Evolutionary conservation across 2,113 vertebrate species (phyloP), one percentile per base, ranked within the genome.

Genomic region (Lasiurus borealis): DNA sequence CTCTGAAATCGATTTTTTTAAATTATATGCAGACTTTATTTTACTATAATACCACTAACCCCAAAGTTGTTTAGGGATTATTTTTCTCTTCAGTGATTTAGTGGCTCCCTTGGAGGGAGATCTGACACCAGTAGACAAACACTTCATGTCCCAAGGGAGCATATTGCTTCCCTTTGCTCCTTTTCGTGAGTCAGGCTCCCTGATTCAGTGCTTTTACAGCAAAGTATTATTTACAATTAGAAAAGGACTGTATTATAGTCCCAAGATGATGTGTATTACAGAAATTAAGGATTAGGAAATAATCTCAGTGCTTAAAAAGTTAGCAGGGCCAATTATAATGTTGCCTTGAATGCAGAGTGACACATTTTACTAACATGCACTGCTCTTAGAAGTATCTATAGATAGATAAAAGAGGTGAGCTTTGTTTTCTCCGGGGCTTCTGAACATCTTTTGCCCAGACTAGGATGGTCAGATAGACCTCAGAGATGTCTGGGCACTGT

Each of bases 171-270:
- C 54, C 54, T 82, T 94, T 95, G 68, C 57, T 93, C 12, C 90
- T 78, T n/a, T 59, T 85, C 27, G 19, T 90, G 48, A 91, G 9
- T 92, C 90, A 91, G 54, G 6, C 71, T 95, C 44, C 40, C 76
- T 85, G 64, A 83, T 72, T 81, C 36, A 27, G 62, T 94, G 73
- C 57, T 96, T 96, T 96, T 89, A 96, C 66, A 89, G 83, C 68
- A 85, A 40, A 76, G 44, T 72, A 88, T 92, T 94, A 71, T 96
- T 93, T 88, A 92, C 59, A 93, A 52, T 78, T 81, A 96, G 44
- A 82, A 95, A 82, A 89, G 25, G 46, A 72, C 71, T 93, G 0
- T 89, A 14, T 72, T 68, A 0, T 50, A 88, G 62, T 40, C 92
- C 29, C 52, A 71, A 59, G 3, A 91, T 94, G 34, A 89, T 91